Base-by-base conservation (phyloP, 2,888 invertebrate species). In the Athrips mouffetella region DNA sequence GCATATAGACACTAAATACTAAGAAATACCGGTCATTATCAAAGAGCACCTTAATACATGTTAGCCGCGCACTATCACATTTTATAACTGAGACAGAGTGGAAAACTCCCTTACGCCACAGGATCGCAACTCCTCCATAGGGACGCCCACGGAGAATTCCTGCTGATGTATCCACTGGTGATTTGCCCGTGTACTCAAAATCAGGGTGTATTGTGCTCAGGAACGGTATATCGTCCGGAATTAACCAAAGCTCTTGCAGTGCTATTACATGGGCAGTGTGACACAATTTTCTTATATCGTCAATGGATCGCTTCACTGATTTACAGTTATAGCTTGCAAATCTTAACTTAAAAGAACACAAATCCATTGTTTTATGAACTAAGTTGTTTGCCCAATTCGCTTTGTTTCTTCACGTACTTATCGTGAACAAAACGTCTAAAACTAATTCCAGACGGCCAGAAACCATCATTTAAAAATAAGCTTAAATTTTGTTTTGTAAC, bases 371-470 rank as follows among this genome's bases (percentile, higher is more conserved):
- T 3, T 16, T 5, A 30, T 30, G 18, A 10, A 1, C 33, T 21
- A 21, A 5, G 3, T 33, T n/a, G n/a, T n/a, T 45, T 45, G 33
- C 33, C 16, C 8, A 20, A 7, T 3, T 45, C 8, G 45, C 30
- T 11, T n/a, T 18, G 16, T 1, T 18, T 29, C 20, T 8, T 2
- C 6, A 5, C 0, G 15, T 18, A 33, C 21, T 31, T 33, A 15
- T 31, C 23, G 7, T 33, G 15, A 5, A 29, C 18, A 29, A 42
- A 42, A 20, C 29, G 48, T 25, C 44, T 13, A 39, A 50, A 15
- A 15, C 33, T 39, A 13, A 47, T 47, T 13, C 47, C 47, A 1
- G 7, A 11, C 2, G 47, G 47, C 47, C 47, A 47, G 5, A 47
- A 39, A 21, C n/a, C n/a, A n/a, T n/a, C n/a, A n/a, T n/a, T n/a